Evolutionary conservation across 2,113 vertebrate species (phyloP).

Genomic region (Todiramphus chloris): DNA sequence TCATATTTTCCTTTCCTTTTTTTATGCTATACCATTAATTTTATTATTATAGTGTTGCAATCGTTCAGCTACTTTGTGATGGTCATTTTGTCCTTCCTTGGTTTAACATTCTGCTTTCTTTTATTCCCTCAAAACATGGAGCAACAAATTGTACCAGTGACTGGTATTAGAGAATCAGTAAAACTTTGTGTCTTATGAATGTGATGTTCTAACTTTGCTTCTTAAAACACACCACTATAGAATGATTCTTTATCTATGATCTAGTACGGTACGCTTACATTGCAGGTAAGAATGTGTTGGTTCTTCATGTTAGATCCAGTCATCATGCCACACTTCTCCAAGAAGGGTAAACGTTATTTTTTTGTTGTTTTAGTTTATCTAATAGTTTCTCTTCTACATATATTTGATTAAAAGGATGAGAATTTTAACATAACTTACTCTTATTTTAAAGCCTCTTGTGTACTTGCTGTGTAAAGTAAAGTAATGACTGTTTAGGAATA

Average conservation of each 20-base stretch:
- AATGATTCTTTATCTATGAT: background rate
- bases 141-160: background rate
- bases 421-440: background rate
- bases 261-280: background rate
- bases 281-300: background rate
- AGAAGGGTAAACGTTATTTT: background rate
- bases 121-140: background rate
- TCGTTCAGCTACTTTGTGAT: background rate
- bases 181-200: background rate
- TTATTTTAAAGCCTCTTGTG: background rate
- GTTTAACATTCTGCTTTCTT: background rate
- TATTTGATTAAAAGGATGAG: background rate
- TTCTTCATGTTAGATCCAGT: background rate
- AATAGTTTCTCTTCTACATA: background rate
- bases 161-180: background rate
- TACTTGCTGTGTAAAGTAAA: background rate
- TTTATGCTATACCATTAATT: background rate
- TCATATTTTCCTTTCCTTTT: background rate
- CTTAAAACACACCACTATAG: background rate
- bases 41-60: background rate
- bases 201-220: background rate
- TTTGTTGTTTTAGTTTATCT: background rate
- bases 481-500: background rate
- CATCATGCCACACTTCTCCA: background rate
- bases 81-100: background rate